Evolutionary conservation across 2,113 vertebrate species (phyloP).

Genomic region (Ictalurus furcatus): DNA sequence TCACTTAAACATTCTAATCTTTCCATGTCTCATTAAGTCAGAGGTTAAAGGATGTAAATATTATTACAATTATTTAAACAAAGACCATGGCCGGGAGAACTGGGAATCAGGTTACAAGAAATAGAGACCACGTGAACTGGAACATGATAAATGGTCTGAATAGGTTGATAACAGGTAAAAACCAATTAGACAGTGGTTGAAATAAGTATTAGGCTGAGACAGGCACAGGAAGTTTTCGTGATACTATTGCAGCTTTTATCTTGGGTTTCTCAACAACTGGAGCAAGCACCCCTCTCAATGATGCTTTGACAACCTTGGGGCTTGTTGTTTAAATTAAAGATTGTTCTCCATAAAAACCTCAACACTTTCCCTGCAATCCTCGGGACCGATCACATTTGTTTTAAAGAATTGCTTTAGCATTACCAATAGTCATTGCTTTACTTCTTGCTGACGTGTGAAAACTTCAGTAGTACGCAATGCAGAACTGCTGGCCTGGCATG

Average conservation of each 20-base stretch:
- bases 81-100: neutral
- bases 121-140: neutral
- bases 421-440: conserved; percentile 18
- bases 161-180: neutral
- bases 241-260: neutral
- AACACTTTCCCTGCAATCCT: neutral
- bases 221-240: neutral
- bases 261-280: neutral
- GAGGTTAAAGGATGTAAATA: neutral
- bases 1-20: neutral
- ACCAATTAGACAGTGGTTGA: neutral
- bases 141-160: neutral
- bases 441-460: conserved; percentile 31
- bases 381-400: neutral
- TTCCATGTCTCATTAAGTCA: neutral
- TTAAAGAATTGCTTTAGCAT: neutral
- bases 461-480: conserved; percentile 22
- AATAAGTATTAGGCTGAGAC: neutral
- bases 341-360: neutral
- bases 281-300: neutral
- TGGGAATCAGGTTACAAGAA: neutral
- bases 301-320: neutral
- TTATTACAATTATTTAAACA: neutral
- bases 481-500: conserved; percentile 40
- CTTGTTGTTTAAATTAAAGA: neutral